phyloP scores from a whole-genome alignment of 2,797 vertebrate species.

The Pseudochromis fuscus region DNA sequence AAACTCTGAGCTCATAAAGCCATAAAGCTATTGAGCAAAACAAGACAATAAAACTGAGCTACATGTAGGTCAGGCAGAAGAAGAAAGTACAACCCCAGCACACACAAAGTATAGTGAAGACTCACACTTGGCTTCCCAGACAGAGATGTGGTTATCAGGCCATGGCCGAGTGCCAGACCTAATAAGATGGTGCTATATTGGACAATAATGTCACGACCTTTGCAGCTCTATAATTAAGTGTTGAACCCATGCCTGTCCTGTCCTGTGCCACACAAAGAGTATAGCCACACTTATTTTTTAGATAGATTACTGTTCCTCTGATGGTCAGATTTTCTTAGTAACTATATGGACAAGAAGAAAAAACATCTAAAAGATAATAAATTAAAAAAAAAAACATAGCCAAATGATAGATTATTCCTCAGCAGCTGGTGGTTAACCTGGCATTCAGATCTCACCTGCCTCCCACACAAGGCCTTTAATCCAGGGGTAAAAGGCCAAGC shows the following conservation, averaged over 20 bases:
- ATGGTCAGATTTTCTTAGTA: background rate
- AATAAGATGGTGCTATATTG: constrained; percentile 50
- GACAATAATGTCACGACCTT: constrained; percentile 51
- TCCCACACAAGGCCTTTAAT: constrained; percentile 53
- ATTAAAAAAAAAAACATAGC: no score
- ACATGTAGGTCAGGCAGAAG: background rate
- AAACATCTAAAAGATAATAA: background rate
- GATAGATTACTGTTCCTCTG: no score
- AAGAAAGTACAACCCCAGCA: background rate
- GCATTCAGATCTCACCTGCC: constrained; percentile 31
- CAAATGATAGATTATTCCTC: constrained; percentile 12
- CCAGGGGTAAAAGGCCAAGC: constrained; percentile 59
- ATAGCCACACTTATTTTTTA: no score
- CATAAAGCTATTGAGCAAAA: background rate
- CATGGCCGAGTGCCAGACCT: constrained; percentile 30
- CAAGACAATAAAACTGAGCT: background rate
- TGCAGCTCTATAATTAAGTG: constrained; percentile 32
- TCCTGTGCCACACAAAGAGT: constrained; percentile 2
- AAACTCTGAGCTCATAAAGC: background rate
- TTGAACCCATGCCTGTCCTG: background rate
- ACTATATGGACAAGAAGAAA: background rate
- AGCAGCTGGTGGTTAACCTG: constrained; percentile 39
- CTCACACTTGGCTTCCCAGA: background rate
- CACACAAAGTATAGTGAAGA: background rate
- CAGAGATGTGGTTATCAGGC: constrained; percentile 25